phyloP scores from a whole-genome alignment of 2,888 invertebrate genomes.

The Hyppa rectilinea region DNA sequence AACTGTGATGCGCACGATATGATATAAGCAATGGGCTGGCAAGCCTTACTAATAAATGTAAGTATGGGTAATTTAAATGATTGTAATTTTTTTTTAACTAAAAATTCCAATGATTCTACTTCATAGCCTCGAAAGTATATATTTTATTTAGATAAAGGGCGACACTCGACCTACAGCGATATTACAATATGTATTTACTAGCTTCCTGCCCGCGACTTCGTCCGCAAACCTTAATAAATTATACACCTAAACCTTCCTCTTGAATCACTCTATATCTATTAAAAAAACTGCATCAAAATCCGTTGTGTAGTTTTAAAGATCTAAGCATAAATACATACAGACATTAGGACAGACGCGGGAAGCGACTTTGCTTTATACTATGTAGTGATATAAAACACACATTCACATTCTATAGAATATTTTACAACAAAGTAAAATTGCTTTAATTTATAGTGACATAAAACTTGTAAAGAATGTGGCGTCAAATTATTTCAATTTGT shows the following conservation, averaged over 20 bases:
- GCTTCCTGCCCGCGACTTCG: too few relatives aligned
- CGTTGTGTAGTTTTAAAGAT: too few relatives aligned
- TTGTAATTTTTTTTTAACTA: neutral
- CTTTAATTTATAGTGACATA: constrained; percentile 50
- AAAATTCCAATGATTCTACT: constrained; percentile 8
- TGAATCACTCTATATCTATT: too few relatives aligned
- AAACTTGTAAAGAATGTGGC: constrained; percentile 48
- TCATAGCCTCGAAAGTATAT: constrained; percentile 12
- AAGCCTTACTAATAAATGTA: constrained; percentile 7
- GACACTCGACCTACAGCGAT: constrained; percentile 4
- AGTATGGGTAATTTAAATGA: constrained; percentile 4
- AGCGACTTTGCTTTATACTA: too few relatives aligned
- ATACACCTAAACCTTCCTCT: too few relatives aligned
- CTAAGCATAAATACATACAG: too few relatives aligned
- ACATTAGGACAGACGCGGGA: too few relatives aligned
- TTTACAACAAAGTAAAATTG: constrained; percentile 37
- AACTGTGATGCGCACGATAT: constrained; percentile 2
- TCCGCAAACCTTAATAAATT: too few relatives aligned
- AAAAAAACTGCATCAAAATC: too few relatives aligned
- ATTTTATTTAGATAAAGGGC: constrained; percentile 19
- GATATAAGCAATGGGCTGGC: constrained; percentile 1
- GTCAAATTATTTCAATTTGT: constrained; percentile 53
- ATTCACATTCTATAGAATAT: constrained; percentile 7
- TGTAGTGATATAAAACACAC: constrained; percentile 13
- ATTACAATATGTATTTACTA: constrained; percentile 19